These are phyloP conservation scores for Antennarius striatus DNA, from an alignment of 2,113 vertebrate species.

Conservation along the genomic window DNA sequence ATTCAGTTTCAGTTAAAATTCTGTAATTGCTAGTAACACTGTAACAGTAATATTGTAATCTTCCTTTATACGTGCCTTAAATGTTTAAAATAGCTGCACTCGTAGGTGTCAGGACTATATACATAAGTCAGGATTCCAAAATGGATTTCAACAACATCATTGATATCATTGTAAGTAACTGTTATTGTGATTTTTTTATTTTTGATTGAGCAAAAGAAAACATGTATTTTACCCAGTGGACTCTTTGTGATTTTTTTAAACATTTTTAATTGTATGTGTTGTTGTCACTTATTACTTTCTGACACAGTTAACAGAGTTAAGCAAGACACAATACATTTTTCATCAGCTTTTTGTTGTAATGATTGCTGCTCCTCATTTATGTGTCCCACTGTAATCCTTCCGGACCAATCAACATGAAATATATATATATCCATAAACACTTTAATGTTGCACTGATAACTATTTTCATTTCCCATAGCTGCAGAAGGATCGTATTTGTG, in stretches of 20 bases:
- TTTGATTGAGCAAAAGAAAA: no score
- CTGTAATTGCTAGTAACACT: no score
- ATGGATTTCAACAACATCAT: background rate
- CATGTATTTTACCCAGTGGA: no score
- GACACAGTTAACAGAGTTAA: constrained; percentile 76
- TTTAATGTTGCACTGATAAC: constrained; percentile 71
- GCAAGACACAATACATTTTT: constrained; percentile 79
- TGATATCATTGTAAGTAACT: background rate
- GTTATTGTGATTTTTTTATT: no score
- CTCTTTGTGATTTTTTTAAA: constrained; percentile 12
- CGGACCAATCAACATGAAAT: constrained; percentile 84
- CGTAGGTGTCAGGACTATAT: no score
- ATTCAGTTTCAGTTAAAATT: no score
- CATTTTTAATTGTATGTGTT: constrained; percentile 51
- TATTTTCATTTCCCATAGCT: constrained; percentile 27
- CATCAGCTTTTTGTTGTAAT: constrained; percentile 79
- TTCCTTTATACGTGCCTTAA: no score
- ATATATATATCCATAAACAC: constrained; percentile 81
- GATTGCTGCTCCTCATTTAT: constrained; percentile 80
- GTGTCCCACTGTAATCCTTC: constrained; percentile 78
- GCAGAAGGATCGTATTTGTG: constrained; percentile 27
- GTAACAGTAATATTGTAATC: no score
- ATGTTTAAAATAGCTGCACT: no score
- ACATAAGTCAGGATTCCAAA: constrained; percentile 4
- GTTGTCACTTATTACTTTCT: constrained; percentile 71